A percentile compares a stretch with the other conserved stretches of the same genome.
These are phyloP conservation scores for Physocephala rufipes DNA, from an alignment of 2,888 invertebrate genomes.

Conservation along the genomic window DNA sequence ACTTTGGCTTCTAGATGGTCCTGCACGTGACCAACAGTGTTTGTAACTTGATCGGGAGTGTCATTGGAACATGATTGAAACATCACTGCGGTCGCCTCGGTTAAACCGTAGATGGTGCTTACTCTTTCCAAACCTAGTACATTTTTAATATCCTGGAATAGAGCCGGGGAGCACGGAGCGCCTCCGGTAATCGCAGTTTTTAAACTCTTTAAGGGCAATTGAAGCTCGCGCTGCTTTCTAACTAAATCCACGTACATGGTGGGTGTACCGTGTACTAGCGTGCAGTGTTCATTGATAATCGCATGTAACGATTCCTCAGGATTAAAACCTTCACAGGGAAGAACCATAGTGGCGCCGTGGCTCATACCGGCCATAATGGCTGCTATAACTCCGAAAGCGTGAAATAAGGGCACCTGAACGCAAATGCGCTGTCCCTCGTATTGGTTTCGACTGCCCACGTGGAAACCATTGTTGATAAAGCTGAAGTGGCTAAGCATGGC, in stretches of 20 bases:
- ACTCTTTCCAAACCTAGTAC: conserved; percentile 66
- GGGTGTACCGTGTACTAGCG: conserved; percentile 79
- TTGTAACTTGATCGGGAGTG: conserved; percentile 61
- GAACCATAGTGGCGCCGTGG: conserved; percentile 71
- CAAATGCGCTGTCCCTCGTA: conserved; percentile 66
- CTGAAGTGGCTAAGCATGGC: conserved; percentile 76
- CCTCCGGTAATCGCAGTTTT: conserved; percentile 76
- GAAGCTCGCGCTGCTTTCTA: conserved; percentile 66
- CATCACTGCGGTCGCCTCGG: conserved; percentile 69
- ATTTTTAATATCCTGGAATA: conserved; percentile 68
- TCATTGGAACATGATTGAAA: conserved; percentile 70
- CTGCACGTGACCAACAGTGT: conserved; percentile 69
- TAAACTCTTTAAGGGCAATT: conserved; percentile 66
- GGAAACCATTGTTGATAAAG: conserved; percentile 79
- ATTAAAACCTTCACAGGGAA: conserved; percentile 72
- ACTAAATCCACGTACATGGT: conserved; percentile 87
- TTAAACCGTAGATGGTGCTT: conserved; percentile 70
- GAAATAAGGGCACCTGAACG: conserved; percentile 81
- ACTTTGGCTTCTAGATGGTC: conserved; percentile 71
- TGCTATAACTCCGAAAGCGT: conserved; percentile 79
- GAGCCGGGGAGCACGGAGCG: conserved; percentile 73
- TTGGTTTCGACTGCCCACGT: conserved; percentile 69
- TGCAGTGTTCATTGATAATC: conserved; percentile 76
- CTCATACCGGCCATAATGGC: conserved; percentile 71
- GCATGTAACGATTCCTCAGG: conserved; percentile 72